Evolutionary conservation across 2,888 invertebrate species (phyloP).

Genomic region (Empis livida): DNA sequence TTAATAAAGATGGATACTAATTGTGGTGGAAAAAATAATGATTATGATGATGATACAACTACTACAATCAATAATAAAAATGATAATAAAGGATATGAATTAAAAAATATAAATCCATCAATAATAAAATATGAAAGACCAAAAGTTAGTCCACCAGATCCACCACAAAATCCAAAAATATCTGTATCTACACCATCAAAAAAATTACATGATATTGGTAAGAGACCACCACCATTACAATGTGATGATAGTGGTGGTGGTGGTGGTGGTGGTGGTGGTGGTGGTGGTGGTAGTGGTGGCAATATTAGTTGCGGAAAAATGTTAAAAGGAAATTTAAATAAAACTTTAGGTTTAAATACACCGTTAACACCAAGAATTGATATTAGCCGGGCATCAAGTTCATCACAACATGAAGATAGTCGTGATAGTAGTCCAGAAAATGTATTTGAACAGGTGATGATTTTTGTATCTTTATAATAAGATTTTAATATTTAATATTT

Average conservation of each 20-base stretch:
- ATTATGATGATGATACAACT: too few species aligned
- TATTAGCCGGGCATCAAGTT: slow-evolving; percentile 78
- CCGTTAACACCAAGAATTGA: slow-evolving; percentile 75
- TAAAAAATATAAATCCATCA: too few species aligned
- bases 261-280: slow-evolving; percentile 18
- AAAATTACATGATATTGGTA: slow-evolving; percentile 13
- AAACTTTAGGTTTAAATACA: slow-evolving; percentile 38
- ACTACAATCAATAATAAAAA: too few species aligned
- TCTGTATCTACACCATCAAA: slow-evolving; percentile 21
- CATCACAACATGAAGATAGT: slow-evolving; percentile 70
- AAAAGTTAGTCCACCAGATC: background rate
- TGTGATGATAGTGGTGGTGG: slow-evolving; percentile 14
- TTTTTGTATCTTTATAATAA: too few species aligned
- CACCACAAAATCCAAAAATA: slow-evolving; percentile 5
- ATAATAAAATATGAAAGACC: background rate
- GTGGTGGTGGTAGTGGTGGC: slow-evolving; percentile 17
- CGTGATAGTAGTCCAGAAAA: slow-evolving; percentile 74
- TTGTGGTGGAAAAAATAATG: too few species aligned
- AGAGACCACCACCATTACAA: slow-evolving; percentile 32
- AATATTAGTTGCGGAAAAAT: slow-evolving; percentile 21
- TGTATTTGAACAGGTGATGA: slow-evolving; percentile 55
- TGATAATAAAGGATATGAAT: too few species aligned
- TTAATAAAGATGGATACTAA: too few species aligned
- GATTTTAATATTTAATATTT: background rate
- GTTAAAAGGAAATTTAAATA: slow-evolving; percentile 16